Evolutionary conservation across 2,888 invertebrate species (phyloP), one percentile per base, ranked within the genome.

Genomic region (Omphaloscelis lunosa): DNA sequence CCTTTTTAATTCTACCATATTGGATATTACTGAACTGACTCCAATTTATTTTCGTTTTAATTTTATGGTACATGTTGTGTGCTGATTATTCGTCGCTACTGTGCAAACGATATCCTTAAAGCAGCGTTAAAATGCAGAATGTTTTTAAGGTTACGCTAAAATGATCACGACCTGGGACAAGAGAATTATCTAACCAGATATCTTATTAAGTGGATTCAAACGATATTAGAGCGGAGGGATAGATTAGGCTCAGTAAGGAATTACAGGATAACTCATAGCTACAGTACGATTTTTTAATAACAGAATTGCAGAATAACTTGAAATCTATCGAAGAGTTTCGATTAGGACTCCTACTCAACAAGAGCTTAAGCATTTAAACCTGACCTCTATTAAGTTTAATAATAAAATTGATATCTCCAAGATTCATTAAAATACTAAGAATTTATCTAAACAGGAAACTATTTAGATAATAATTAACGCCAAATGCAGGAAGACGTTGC

Each of bases 401-500:
- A 20, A 61, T 15, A 29, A 39, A 41, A 29, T 56, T 29, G 0
- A 70, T 39, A 61, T 51, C 20, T 45, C 9, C 23, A 20, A 48
- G 6, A 65, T 51, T 67, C 1, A 76, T 68, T 29, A 67, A 67
- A 41, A 29, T 7, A 66, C 15, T 62, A 75, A 51, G n/a, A 53
- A 72, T 59, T 27, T 34, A 80, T 72, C 58, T 63, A 41, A 45
- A 75, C 70, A 76, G 80, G 86, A 84, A 86, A 79, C 72, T 53
- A 72, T 79, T 71, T 23, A 74, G 45, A 73, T 70, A 66, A 75
- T 83, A 76, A 83, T 75, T 72, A 79, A 83, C 56, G 65, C 59
- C 12, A 68, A 78, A 75, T 45, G 65, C 74, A 86, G 83, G 84
- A 83, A 83, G 83, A 79, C 72, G 56, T 65, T 65, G 71, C 23